Conservation (phyloP, 2,797 vertebrate species). For the Erethizon dorsatum region DNA sequence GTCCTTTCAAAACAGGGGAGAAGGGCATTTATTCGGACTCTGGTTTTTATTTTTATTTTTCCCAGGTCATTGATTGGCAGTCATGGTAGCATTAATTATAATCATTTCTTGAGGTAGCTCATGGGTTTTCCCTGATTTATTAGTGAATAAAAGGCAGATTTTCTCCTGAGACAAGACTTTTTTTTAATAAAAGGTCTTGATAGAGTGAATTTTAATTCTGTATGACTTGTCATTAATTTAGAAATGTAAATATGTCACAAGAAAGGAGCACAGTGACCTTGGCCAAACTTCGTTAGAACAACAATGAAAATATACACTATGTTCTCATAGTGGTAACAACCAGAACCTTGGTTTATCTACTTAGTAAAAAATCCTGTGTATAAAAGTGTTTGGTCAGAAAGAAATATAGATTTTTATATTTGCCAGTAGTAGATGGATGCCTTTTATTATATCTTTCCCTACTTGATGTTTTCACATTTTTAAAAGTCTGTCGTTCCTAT, state of each 20-base stretch:
- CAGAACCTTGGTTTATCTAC: background rate
- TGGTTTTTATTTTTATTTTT: conserved; percentile 11
- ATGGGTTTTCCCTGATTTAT: background rate
- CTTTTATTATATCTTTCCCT: background rate
- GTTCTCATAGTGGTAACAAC: background rate
- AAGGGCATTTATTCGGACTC: background rate
- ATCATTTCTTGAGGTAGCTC: background rate
- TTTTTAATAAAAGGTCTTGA: background rate
- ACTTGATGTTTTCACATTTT: background rate
- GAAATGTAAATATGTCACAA: background rate
- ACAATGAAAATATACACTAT: background rate
- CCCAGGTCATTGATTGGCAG: background rate
- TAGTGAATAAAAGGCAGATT: background rate
- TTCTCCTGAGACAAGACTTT: background rate
- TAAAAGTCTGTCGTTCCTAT: background rate
- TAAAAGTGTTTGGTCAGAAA: background rate
- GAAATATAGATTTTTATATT: background rate
- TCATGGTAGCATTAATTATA: background rate
- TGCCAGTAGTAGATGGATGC: background rate
- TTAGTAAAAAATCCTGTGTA: background rate
- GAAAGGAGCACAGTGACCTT: background rate
- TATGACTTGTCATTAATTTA: background rate
- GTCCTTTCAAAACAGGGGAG: background rate
- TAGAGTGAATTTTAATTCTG: background rate
- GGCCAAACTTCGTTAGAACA: background rate